Percentiles rank a stretch among this genome's conserved stretches.
Conservation (phyloP, 2,797 vertebrate species). For the Cryptoblepharus egeriae region DNA sequence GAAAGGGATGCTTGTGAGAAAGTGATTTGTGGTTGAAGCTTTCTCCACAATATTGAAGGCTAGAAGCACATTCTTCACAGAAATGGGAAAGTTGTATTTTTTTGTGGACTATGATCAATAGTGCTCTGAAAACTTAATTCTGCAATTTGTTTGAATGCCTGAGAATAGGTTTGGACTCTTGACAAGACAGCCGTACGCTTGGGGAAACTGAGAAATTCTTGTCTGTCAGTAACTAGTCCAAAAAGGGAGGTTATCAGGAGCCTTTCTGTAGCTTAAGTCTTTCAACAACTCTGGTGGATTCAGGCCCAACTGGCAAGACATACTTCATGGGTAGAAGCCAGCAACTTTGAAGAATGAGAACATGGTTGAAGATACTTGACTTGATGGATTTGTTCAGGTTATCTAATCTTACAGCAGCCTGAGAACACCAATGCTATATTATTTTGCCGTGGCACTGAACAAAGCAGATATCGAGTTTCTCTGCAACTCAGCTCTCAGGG, state of each 20-base stretch:
- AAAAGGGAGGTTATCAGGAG: not conserved
- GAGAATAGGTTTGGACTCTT: not conserved
- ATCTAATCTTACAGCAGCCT: constrained; percentile 20
- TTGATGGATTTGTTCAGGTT: not conserved
- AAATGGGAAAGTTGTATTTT: not conserved
- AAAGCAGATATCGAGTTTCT: not conserved
- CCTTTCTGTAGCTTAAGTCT: constrained; percentile 1
- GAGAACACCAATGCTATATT: rapidly evolving
- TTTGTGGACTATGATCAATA: not conserved
- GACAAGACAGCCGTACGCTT: not conserved
- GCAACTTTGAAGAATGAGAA: not conserved
- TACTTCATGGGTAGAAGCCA: not conserved
- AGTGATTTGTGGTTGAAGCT: not conserved
- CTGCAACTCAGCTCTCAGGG: not conserved
- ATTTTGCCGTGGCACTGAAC: rapidly evolving
- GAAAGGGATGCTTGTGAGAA: too few species aligned
- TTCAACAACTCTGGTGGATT: constrained; percentile 2
- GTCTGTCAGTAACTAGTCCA: not conserved
- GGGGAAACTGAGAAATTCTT: not conserved
- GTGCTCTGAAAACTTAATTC: not conserved
- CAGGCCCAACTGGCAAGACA: not conserved
- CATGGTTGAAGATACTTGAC: not conserved
- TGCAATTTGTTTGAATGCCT: not conserved
- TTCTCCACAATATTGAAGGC: not conserved
- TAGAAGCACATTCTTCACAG: not conserved